Conservation (phyloP, 2,888 invertebrate species). For the Cataglyphis rosenhaueri region DNA sequence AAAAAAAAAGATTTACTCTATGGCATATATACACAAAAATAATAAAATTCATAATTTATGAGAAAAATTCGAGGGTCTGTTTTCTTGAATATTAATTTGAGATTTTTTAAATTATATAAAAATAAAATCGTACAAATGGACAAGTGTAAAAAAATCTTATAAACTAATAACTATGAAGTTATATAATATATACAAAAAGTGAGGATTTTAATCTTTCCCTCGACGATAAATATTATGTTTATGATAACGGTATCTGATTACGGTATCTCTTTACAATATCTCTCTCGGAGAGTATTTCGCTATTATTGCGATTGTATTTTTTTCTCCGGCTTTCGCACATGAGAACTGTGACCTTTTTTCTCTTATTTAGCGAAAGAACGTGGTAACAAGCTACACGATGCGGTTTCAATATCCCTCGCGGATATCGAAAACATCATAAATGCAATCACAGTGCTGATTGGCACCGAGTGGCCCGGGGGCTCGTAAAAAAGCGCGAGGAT, state of each 20-base stretch:
- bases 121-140: background rate
- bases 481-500: conserved; percentile 56
- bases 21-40: background rate
- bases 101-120: background rate
- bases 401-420: conserved; percentile 1
- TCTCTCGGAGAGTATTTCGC: background rate
- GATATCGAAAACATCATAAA: conserved; percentile 62
- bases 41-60: background rate
- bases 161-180: background rate
- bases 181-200: background rate
- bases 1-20: background rate
- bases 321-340: background rate
- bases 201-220: background rate
- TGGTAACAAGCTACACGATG: background rate
- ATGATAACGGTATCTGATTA: background rate
- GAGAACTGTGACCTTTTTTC: background rate
- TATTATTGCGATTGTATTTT: conserved; percentile 4
- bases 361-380: background rate
- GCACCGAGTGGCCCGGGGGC: conserved; percentile 7
- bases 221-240: background rate
- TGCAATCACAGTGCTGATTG: conserved; percentile 29
- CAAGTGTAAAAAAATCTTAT: background rate
- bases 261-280: background rate
- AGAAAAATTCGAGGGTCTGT: background rate
- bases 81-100: conserved; percentile 1